A percentile compares a stretch with the other conserved stretches of the same genome.
phyloP scores from a whole-genome alignment of 2,113 vertebrate genomes.

The Sterna hirundo region DNA sequence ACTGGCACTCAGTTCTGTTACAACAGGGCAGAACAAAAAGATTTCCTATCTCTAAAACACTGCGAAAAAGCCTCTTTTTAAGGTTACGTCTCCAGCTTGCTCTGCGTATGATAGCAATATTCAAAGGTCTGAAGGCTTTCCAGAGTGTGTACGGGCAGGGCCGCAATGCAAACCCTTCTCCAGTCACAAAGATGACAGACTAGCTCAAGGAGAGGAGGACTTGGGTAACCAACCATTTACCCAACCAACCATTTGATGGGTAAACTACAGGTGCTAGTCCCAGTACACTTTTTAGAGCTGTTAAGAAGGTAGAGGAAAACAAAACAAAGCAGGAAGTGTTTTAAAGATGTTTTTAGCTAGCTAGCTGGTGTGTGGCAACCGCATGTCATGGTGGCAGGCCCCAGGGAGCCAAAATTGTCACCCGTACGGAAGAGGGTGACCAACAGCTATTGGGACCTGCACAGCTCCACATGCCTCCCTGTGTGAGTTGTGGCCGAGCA shows the following conservation, averaged over 20 bases:
- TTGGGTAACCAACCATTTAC: neutral
- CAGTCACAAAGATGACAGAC: neutral
- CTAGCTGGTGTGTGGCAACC: neutral
- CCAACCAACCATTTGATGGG: neutral
- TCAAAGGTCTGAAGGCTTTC: neutral
- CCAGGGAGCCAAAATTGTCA: neutral
- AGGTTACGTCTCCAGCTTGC: neutral
- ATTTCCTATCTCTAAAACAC: neutral
- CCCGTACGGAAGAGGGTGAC: neutral
- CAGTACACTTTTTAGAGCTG: neutral
- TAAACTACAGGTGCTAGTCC: neutral
- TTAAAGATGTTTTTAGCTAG: neutral
- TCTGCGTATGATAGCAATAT: neutral
- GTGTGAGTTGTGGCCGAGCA: neutral
- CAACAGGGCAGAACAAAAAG: neutral
- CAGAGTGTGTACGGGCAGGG: neutral
- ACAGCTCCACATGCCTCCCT: neutral
- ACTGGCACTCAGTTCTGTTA: neutral
- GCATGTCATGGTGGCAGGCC: accelerated
- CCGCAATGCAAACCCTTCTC: neutral
- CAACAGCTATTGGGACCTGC: neutral
- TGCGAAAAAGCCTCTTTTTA: neutral
- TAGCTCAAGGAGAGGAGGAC: neutral
- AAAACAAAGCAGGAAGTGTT: neutral
- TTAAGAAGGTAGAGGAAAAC: neutral